Evolutionary conservation across 2,888 invertebrate genomes (phyloP).

Genomic region (Germaria angustata): DNA sequence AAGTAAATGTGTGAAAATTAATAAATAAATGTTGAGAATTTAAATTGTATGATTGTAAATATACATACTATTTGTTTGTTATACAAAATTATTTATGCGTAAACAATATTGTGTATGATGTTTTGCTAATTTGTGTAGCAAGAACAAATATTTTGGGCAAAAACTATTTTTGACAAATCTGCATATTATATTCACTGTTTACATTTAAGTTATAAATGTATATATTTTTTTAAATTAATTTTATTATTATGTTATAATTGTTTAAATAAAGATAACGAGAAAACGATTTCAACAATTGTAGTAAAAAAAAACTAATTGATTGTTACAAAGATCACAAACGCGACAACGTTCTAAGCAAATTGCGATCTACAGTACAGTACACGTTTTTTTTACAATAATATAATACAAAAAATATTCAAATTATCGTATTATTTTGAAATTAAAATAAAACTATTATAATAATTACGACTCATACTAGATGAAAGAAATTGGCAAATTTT

Average conservation of each 20-base stretch:
- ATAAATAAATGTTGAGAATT: neutral
- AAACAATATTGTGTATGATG: slow-evolving; percentile 26
- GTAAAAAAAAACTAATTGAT: no score
- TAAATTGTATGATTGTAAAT: neutral
- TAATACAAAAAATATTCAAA: no score
- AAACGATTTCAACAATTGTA: no score
- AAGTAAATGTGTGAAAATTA: neutral
- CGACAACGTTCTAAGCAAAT: no score
- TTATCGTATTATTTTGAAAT: no score
- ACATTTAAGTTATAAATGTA: slow-evolving; percentile 25
- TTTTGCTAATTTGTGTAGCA: slow-evolving; percentile 7
- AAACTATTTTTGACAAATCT: slow-evolving; percentile 1
- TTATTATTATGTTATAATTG: slow-evolving; percentile 33
- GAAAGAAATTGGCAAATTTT: no score
- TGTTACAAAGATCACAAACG: no score
- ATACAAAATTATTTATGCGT: slow-evolving; percentile 30
- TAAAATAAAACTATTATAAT: no score
- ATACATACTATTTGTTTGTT: neutral
- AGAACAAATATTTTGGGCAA: neutral
- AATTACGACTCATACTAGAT: no score
- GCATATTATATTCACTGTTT: slow-evolving; percentile 28
- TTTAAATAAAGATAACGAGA: slow-evolving; percentile 41
- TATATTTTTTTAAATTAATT: slow-evolving; percentile 28
- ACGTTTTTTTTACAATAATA: no score
- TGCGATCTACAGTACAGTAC: no score